Evolutionary conservation across 2,113 vertebrate genomes (phyloP), one percentile per base, ranked within the genome.

Genomic region (Brachyhypopomus gauderio): DNA sequence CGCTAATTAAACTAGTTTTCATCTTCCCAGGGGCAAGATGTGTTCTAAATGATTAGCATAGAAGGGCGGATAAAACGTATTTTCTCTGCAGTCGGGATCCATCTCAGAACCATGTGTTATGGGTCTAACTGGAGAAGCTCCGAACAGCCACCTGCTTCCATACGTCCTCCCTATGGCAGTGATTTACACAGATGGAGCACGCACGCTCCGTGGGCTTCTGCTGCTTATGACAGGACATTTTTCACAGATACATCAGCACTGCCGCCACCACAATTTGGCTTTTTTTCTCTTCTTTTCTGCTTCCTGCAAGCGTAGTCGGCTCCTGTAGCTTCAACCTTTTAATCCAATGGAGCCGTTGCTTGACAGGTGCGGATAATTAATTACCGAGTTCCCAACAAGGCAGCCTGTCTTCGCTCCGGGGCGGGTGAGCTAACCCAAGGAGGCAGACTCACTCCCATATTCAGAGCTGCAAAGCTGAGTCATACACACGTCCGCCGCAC

Each of bases 291-390:
- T 20, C 14, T 12, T 20, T 30, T 9, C 12, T 5, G 16, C 41
- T 56, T 23, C 23, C 17, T 19, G 20, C n/a, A 27, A 27, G 56
- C n/a, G 27, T 22, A 27, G 25, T 11, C 30, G 41, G 72, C 72
- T 66, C 22, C 34, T n/a, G 14, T 34, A 60, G 80, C 64, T 81
- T 36, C 16, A 23, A 60, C 48, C 52, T 58, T 69, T 48, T 67
- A 76, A 60, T 76, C 71, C 71, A 45, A 81, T 59, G 34, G 36
- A 69, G 41, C 5, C 52, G 48, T 55, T 58, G 59, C n/a, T 36
- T 76, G 80, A 66, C 80, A 81, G 80, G 72, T 70, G 80, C 30
- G 52, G 72, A 75, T 81, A 75, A 81, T 70, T 70, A 69, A 81
- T 81, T 41, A 52, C 52, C 19, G 34, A 34, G 69, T 59, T 34